Conservation (phyloP, 1,140 invertebrate species). For the Conus betulinus region DNA sequence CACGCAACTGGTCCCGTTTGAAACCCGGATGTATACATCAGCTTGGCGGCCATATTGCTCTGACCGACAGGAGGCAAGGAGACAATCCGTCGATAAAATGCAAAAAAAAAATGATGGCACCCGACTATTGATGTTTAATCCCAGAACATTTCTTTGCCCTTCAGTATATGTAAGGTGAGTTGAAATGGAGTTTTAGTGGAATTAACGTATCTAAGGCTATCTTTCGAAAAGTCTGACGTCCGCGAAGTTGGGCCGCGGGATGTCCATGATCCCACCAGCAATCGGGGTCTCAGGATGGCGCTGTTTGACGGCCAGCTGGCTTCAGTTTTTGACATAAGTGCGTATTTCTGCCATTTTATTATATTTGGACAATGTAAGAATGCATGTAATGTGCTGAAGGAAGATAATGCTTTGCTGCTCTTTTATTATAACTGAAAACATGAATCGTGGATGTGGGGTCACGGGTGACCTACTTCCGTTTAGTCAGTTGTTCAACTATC, state of each 20-base stretch:
- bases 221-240: conserved; percentile 9
- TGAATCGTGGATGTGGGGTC: background rate
- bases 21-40: conserved; percentile 33
- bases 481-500: background rate
- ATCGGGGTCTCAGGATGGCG: no score
- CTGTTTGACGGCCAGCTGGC: no score
- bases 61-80: conserved; percentile 5
- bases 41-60: conserved; percentile 35
- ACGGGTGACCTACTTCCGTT: background rate
- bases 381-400: background rate
- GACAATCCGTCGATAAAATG: background rate
- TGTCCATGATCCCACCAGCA: background rate
- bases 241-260: background rate
- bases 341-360: background rate
- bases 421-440: background rate
- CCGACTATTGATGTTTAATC: background rate
- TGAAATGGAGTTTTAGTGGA: background rate
- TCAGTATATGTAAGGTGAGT: background rate
- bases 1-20: background rate
- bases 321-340: no score
- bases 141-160: conserved; percentile 11
- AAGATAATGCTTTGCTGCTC: no score
- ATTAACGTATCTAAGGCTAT: background rate
- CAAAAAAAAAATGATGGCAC: background rate
- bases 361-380: background rate